These are phyloP conservation scores for Endomychus coccineus DNA, from an alignment of 2,888 invertebrate genomes.

Conservation along the genomic window DNA sequence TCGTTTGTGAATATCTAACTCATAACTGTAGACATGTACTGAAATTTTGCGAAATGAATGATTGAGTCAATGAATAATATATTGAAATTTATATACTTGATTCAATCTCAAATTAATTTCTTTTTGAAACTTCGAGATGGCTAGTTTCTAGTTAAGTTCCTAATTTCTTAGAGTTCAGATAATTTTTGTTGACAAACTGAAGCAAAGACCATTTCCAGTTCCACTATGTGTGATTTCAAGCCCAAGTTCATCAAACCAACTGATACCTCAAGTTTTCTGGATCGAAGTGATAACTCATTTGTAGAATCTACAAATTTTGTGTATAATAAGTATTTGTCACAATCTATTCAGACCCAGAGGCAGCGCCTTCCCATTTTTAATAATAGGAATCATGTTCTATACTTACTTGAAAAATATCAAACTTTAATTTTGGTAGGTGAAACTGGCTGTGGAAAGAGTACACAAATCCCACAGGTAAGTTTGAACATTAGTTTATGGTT, in stretches of 20 bases:
- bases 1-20: no score
- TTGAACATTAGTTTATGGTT: no score
- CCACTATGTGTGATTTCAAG: slow-evolving; percentile 41
- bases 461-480: slow-evolving; percentile 91
- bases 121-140: no score
- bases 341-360: slow-evolving; percentile 77
- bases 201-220: no score
- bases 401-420: slow-evolving; percentile 83
- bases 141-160: no score
- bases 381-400: slow-evolving; percentile 79
- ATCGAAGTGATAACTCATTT: slow-evolving; percentile 35
- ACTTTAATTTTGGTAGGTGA: slow-evolving; percentile 86
- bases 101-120: no score
- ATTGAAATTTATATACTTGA: no score
- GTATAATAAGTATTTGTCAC: slow-evolving; percentile 76
- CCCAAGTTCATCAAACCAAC: slow-evolving; percentile 41
- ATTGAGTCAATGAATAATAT: no score
- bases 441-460: slow-evolving; percentile 94
- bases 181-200: no score
- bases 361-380: slow-evolving; percentile 82
- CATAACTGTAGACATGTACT: no score
- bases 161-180: no score
- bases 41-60: no score
- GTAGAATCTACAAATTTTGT: slow-evolving; percentile 52
- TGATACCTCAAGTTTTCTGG: slow-evolving; percentile 39